Conservation (phyloP, 2,797 vertebrate genomes). For the Meda fulgida region DNA sequence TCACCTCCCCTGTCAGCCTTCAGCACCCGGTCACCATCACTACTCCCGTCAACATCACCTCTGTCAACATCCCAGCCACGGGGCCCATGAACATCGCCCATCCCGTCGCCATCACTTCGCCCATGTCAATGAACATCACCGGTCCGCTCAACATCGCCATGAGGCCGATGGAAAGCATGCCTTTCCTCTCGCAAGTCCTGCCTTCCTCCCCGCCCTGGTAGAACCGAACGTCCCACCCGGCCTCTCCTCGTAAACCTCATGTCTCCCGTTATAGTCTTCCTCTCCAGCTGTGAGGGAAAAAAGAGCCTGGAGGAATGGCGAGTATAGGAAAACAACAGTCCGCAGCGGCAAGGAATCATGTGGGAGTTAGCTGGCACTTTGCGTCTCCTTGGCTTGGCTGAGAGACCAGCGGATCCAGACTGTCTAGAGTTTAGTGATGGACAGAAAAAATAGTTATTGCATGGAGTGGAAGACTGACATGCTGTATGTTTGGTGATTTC, state of each 20-base stretch:
- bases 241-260: constrained; percentile 43
- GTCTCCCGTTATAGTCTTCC: constrained; percentile 57
- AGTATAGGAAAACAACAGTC: constrained; percentile 41
- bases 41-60: constrained; percentile 92
- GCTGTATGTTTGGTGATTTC: constrained; percentile 55
- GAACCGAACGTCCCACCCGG: constrained; percentile 55
- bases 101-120: constrained; percentile 93
- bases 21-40: constrained; percentile 97
- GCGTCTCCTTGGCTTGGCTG: constrained; percentile 29
- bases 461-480: constrained; percentile 51
- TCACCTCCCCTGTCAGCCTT: constrained; percentile 92
- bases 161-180: constrained; percentile 87
- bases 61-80: constrained; percentile 79
- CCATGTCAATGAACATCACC: constrained; percentile 96
- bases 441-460: constrained; percentile 38
- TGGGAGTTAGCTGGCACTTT: constrained; percentile 47
- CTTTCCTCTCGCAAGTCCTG: constrained; percentile 96
- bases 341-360: constrained; percentile 35
- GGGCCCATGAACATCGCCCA: constrained; percentile 94
- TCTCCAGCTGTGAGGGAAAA: constrained; percentile 47
- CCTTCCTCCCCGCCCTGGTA: constrained; percentile 97
- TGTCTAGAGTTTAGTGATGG: constrained; percentile 51
- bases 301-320: constrained; percentile 36
- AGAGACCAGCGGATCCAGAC: constrained; percentile 45
- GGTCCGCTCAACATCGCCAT: constrained; percentile 92